These are phyloP conservation scores for Colostygia pectinataria DNA, from an alignment of 2,888 invertebrate genomes.

Conservation along the genomic window DNA sequence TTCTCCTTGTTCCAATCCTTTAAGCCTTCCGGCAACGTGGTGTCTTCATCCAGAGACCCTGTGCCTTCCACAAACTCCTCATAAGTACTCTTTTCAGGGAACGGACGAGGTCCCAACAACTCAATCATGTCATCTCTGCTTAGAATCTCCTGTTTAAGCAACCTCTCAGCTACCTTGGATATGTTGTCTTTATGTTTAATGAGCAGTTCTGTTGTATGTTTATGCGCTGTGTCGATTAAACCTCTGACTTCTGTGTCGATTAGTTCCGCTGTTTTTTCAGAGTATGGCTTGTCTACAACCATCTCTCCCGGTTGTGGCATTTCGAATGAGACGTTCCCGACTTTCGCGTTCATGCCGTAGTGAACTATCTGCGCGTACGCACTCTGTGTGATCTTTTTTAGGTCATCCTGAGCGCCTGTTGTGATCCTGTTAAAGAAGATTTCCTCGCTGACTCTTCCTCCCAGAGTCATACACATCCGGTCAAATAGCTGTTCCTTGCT, in stretches of 20 bases:
- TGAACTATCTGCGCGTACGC: slow-evolving; percentile 99
- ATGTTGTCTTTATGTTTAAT: slow-evolving; percentile 92
- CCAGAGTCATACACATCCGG: slow-evolving; percentile 99
- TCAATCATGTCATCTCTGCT: slow-evolving; percentile 99
- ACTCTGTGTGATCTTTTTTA: slow-evolving; percentile 98
- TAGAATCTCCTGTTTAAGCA: slow-evolving; percentile 96
- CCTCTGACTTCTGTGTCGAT: slow-evolving; percentile 95
- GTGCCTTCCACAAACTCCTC: slow-evolving; percentile 99
- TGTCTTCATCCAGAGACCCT: slow-evolving; percentile 98
- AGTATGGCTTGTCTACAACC: slow-evolving; percentile 97
- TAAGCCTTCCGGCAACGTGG: slow-evolving; percentile 95
- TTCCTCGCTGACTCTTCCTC: slow-evolving; percentile 98
- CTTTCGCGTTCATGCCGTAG: slow-evolving; percentile 98
- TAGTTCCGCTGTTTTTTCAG: slow-evolving; percentile 97
- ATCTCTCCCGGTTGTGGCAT: slow-evolving; percentile 96
- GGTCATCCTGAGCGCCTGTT: slow-evolving; percentile 99
- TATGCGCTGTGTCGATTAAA: slow-evolving; percentile 86
- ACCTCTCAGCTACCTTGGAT: slow-evolving; percentile 92
- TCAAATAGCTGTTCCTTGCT: slow-evolving; percentile 98
- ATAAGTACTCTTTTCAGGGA: slow-evolving; percentile 99
- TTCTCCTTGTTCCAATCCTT: slow-evolving; percentile 96
- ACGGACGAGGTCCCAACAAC: slow-evolving; percentile 95
- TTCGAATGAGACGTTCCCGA: slow-evolving; percentile 98
- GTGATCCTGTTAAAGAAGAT: slow-evolving; percentile 98
- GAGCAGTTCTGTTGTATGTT: slow-evolving; percentile 90